Evolutionary conservation across 2,888 invertebrate species (phyloP), one percentile per base, ranked within the genome.

Genomic region (Tenthredo distinguenda): DNA sequence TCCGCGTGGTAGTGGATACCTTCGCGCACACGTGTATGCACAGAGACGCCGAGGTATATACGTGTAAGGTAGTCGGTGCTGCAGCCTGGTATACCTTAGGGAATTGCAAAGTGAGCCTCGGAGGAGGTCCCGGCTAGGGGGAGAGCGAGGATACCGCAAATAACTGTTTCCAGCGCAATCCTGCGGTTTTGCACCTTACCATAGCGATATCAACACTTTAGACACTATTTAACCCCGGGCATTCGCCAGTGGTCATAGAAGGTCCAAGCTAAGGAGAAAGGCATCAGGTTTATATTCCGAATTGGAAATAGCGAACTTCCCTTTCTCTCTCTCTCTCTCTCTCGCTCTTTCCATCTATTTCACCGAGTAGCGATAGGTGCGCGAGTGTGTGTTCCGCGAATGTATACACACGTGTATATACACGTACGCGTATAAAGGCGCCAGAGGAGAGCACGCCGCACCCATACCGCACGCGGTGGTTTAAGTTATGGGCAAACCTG

Each of bases 101-200:
- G 62, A 81, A 81, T 81, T 62, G 62, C 58, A 81, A 62, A 81
- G 81, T 62, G 58, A 81, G 76, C 62, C 85, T 86, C 72, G 43
- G 71, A 74, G 86, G 83, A 86, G 85, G 87, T 21, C 34, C 21
- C 34, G 68, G 68, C 68, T 3, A 26, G 12, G 68, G 65, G 26
- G 68, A 68, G 74, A 62, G 82, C 62, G 58, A 74, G 71, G 40
- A 84, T 81, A 79, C 84, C 43, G 82, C 50, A 37, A 72, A 65
- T 79, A 82, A 43, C 85, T 43, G 81, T 91, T 92, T 90, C 91
- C 90, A 89, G 89, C 89, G 90, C 90, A 91, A 91, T 92, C 88
- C 90, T 92, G 91, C 88, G 92, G 91, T 91, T 90, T 90, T 77
- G 77, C 77, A 77, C 77, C 77, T 77, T 77, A 77, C 77, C 77